Conservation (phyloP, 1,140 invertebrate genomes). For the Bicyclus anynana region DNA sequence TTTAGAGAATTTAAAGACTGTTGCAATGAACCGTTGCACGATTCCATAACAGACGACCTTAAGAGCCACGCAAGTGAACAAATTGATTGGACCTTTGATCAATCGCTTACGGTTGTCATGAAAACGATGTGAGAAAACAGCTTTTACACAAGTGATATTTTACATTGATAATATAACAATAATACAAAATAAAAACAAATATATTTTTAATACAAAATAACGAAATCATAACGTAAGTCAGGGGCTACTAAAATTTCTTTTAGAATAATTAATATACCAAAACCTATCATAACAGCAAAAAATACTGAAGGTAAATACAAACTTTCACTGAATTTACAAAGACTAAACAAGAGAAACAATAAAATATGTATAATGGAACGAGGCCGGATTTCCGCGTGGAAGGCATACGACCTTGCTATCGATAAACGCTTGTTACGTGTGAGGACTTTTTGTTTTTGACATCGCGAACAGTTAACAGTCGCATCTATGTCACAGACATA, state of each 20-base stretch:
- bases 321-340: constrained; percentile 8
- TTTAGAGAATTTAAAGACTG: background rate
- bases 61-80: background rate
- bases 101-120: constrained; percentile 1
- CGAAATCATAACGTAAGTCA: too few species aligned
- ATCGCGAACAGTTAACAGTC: background rate
- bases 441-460: constrained; percentile 5
- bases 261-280: background rate
- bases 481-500: background rate
- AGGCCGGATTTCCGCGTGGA: constrained; percentile 30
- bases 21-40: background rate
- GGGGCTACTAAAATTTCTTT: too few species aligned
- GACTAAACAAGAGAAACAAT: background rate
- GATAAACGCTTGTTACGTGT: constrained; percentile 25
- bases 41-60: background rate
- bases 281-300: background rate
- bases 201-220: too few species aligned
- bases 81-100: constrained; percentile 14
- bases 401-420: constrained; percentile 26
- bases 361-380: constrained; percentile 17
- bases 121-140: background rate
- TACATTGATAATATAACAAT: too few species aligned
- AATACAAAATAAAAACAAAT: too few species aligned
- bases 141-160: background rate
- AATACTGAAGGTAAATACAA: background rate